phyloP scores from a whole-genome alignment of 2,113 vertebrate genomes.

The Butorides virescens region DNA sequence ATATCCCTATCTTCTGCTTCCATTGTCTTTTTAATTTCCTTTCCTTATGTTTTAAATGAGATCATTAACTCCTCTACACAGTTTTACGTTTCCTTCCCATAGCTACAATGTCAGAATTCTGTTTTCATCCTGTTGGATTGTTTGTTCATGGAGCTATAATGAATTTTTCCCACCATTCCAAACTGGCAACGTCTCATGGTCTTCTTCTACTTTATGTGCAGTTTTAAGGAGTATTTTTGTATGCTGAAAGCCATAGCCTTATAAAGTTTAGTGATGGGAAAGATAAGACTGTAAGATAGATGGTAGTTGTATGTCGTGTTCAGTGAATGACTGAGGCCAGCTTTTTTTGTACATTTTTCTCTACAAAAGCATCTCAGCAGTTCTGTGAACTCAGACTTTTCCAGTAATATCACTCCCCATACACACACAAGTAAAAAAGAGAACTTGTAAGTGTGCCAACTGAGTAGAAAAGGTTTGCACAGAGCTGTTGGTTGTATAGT shows the following conservation, averaged over 20 bases:
- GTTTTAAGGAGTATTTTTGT: neutral
- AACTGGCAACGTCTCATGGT: neutral
- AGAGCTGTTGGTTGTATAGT: neutral
- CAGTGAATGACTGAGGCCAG: neutral
- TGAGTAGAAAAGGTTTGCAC: neutral
- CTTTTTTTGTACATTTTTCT: neutral
- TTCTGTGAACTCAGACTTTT: neutral
- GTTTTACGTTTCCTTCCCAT: neutral
- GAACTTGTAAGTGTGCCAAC: rapidly evolving
- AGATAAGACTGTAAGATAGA: neutral
- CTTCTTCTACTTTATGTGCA: neutral
- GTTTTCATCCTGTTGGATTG: neutral
- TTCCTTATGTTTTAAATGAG: neutral
- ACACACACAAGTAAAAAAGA: neutral
- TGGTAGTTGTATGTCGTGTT: neutral
- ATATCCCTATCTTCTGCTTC: neutral
- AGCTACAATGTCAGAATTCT: neutral
- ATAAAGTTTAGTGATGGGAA: neutral
- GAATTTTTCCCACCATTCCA: neutral
- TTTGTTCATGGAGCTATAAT: neutral
- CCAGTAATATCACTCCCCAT: neutral
- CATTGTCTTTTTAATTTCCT: neutral
- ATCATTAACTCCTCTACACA: neutral
- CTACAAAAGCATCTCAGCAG: neutral
- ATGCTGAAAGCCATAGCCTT: neutral